These are phyloP conservation scores for Mystacornis crossleyi DNA, from an alignment of 2,113 vertebrate species.

Conservation along the genomic window DNA sequence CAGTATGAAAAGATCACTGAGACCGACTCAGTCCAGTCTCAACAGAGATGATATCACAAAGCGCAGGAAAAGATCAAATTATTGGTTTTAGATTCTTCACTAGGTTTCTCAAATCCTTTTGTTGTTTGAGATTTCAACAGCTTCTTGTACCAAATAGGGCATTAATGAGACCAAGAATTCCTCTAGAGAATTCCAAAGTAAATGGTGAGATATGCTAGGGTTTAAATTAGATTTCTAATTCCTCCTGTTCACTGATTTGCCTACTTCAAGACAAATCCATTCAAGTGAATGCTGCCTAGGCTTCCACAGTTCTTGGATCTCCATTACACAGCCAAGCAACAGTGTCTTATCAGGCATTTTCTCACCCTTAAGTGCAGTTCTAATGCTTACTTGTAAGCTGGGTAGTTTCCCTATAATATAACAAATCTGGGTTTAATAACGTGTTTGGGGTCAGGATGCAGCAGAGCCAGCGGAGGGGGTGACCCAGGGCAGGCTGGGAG, in stretches of 20 bases:
- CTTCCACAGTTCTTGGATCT: neutral
- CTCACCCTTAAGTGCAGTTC: neutral
- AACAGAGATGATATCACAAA: neutral
- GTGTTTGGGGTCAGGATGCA: too few relatives aligned
- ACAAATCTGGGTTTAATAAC: neutral
- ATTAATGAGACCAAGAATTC: neutral
- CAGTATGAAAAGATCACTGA: neutral
- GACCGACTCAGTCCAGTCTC: neutral
- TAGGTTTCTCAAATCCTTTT: neutral
- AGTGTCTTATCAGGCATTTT: neutral
- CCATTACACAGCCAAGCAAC: neutral
- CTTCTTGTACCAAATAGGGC: neutral
- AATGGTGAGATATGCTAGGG: neutral
- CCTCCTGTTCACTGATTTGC: neutral
- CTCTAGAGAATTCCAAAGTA: neutral
- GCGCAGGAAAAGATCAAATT: neutral
- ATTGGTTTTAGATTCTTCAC: neutral
- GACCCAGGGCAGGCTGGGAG: neutral
- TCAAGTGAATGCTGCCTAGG: neutral
- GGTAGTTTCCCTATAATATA: neutral
- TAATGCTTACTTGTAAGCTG: neutral
- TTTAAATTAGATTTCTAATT: constrained; percentile 1
- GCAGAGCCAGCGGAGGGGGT: fast-evolving
- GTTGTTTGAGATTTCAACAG: neutral
- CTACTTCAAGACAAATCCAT: neutral